Evolutionary conservation across 2,797 vertebrate genomes (phyloP).

Genomic region (Syngnathus acus): DNA sequence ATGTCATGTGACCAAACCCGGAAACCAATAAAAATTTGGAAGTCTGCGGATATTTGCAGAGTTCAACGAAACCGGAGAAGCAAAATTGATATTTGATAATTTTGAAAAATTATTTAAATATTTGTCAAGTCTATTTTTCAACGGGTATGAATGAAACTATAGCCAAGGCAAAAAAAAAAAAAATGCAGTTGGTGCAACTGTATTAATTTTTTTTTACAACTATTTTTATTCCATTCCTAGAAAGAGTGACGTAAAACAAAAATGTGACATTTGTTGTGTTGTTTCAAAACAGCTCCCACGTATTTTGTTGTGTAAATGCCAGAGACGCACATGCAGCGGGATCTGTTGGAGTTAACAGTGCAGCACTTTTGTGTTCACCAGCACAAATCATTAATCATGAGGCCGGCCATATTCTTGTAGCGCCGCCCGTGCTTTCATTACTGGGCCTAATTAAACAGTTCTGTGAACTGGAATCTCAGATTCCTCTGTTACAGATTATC

Average conservation of each 20-base stretch:
- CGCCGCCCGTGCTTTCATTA: conserved; percentile 99
- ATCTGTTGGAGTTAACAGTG: conserved; percentile 97
- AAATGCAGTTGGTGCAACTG: too few relatives aligned
- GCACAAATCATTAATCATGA: conserved; percentile 99
- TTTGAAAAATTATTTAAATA: too few relatives aligned
- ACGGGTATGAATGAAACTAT: too few relatives aligned
- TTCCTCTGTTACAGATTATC: conserved; percentile 99
- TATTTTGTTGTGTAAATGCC: conserved; percentile 93
- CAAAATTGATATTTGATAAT: too few relatives aligned
- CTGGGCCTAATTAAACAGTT: conserved; percentile 99
- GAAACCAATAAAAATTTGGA: too few relatives aligned
- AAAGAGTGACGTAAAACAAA: conserved; percentile 3
- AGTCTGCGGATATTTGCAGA: too few relatives aligned
- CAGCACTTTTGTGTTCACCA: conserved; percentile 99
- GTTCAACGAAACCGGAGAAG: too few relatives aligned
- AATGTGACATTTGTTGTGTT: conserved; percentile 47
- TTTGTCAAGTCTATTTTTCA: too few relatives aligned
- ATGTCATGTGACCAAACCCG: too few relatives aligned
- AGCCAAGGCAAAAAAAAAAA: too few relatives aligned
- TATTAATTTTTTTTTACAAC: too few relatives aligned
- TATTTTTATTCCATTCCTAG: neutral
- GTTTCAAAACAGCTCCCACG: conserved; percentile 66
- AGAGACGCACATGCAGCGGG: conserved; percentile 78
- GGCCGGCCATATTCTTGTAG: conserved; percentile 99
- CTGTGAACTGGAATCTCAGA: conserved; percentile 99